A percentile compares a stretch with the other conserved stretches of the same genome.
Evolutionary conservation across 2,797 vertebrate species (phyloP).

Genomic region (Iguana delicatissima): DNA sequence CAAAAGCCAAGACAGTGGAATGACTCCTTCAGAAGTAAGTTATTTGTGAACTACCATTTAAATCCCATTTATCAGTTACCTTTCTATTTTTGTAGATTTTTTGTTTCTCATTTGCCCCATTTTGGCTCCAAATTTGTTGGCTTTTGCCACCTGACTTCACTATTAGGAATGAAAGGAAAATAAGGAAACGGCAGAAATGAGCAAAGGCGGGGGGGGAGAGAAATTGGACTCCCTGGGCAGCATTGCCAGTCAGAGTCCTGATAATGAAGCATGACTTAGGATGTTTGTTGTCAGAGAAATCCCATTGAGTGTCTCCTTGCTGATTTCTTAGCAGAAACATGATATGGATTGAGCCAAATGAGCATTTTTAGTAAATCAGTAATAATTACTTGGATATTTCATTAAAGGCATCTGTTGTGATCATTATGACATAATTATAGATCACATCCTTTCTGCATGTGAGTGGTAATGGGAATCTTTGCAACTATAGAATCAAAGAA

Average conservation of each 20-base stretch:
- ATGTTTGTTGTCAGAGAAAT: not conserved
- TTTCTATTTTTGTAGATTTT: not conserved
- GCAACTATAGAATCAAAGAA: no score
- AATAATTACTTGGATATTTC: constrained; percentile 1
- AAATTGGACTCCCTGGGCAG: not conserved
- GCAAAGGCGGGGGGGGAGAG: no score
- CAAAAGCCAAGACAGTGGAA: not conserved
- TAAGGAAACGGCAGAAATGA: not conserved
- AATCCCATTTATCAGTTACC: not conserved
- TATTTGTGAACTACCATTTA: not conserved
- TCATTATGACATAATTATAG: constrained; percentile 2
- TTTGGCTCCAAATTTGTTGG: not conserved
- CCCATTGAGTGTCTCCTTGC: not conserved
- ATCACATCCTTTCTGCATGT: not conserved
- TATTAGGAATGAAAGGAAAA: not conserved
- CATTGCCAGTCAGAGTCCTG: not conserved
- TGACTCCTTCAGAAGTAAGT: not conserved
- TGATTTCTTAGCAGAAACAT: not conserved
- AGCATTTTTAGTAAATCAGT: not conserved
- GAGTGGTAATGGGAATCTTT: not conserved
- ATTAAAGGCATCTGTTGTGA: not conserved
- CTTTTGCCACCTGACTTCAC: not conserved
- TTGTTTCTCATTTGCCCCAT: not conserved
- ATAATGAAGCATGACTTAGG: not conserved
- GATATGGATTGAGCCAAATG: not conserved